Conservation (phyloP, 2,113 vertebrate genomes). For the Pagrus major region DNA sequence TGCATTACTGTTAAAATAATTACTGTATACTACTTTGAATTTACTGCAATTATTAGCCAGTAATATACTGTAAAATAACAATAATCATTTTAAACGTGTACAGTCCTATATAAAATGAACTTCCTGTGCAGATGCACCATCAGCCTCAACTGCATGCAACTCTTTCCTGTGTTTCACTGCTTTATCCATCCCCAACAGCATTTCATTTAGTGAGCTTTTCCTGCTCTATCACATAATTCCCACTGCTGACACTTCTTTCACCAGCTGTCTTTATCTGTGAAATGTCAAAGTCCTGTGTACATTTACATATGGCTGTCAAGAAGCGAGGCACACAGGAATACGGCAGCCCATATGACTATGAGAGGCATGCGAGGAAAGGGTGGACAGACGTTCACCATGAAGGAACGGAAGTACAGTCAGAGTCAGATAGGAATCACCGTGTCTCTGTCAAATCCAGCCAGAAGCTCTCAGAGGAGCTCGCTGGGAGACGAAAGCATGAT, state of each 20-base stretch:
- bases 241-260: slow-evolving; percentile 12
- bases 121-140: background rate
- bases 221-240: background rate
- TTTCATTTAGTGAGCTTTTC: background rate
- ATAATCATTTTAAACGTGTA: no score
- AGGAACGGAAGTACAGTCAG: background rate
- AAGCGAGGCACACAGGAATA: slow-evolving; percentile 16
- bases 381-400: slow-evolving; percentile 27
- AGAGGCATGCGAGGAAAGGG: slow-evolving; percentile 12
- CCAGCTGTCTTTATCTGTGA: slow-evolving; percentile 36
- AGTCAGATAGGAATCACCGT: slow-evolving; percentile 38
- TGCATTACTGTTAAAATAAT: no score
- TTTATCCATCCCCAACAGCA: slow-evolving; percentile 4
- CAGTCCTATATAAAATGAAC: background rate
- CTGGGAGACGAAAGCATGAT: slow-evolving; percentile 15
- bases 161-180: background rate
- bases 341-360: slow-evolving; percentile 11
- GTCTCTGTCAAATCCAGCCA: slow-evolving; percentile 43
- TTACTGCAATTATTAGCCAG: no score
- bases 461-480: slow-evolving; percentile 7
- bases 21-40: no score
- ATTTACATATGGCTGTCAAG: slow-evolving; percentile 45
- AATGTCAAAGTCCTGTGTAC: slow-evolving; percentile 11
- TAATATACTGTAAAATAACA: no score
- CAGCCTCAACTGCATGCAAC: background rate